Base-by-base conservation (phyloP, 2,113 vertebrate genomes). In the Hylia prasina region DNA sequence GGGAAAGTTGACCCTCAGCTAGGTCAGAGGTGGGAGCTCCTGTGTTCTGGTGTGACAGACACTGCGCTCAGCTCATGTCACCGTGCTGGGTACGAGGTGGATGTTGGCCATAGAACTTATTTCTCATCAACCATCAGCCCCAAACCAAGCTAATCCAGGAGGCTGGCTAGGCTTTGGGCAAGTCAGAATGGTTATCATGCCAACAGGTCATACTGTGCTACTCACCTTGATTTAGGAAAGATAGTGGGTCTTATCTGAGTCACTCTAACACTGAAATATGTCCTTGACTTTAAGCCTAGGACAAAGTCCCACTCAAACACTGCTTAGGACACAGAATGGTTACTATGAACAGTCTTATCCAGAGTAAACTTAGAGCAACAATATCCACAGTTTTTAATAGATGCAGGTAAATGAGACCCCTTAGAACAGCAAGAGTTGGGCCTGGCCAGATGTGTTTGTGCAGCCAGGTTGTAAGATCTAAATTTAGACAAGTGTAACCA, bases 1-100 rank as follows among this genome's bases (percentile, higher is more conserved):
- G 60, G 37, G 28, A 37, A 58, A 42, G 27, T 44, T 33, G 35
- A 11, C 10, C 47, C n/a, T 30, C 45, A 11, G 45, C 7, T n/a
- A 44, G 40, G 5, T 56, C 63, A 27, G 48, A 47, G 72, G 15
- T 3, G 1, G 63, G 35, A 76, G n/a, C 63, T 47, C 10, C 27
- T 40, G 15, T 56, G 37, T 14, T 0, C 1, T 0, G 14, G 24
- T 25, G 63, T 39, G 57, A 35, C 53, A 82, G n/a, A 45, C 17
- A 24, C 1, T 8, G 23, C 0, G 0, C 76, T 71, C 66, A 63
- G 63, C 35, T 47, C 24, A 1, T 40, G 37, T 39, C 48, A 35
- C 21, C 4, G 0, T 37, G 22, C 35, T 77, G 77, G 37, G 40
- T 53, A 44, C 3, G 15, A 64, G n/a, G 45, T 16, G 42, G 22